Base-by-base conservation (phyloP, 2,888 invertebrate genomes). In the Lobophora halterata region DNA sequence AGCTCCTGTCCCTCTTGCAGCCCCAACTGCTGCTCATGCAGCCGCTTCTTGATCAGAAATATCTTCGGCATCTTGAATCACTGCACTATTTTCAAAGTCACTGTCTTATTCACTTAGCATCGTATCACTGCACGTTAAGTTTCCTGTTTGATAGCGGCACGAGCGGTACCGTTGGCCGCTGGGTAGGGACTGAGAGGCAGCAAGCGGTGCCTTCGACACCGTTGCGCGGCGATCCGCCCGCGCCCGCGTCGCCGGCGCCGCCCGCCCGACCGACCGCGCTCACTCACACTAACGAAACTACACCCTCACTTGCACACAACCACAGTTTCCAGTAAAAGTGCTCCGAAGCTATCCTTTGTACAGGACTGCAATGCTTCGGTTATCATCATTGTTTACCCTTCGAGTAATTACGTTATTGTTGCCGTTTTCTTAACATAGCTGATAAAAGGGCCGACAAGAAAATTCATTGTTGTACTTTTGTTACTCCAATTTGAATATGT, bases 1-100 rank as follows among this genome's bases (percentile, higher is more conserved):
- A 93, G 89, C 81, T 95, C 95, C 82, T 95, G 95, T 52, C 93
- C 91, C 79, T 95, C 95, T 80, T 93, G 88, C 74, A 96, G 86
- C 65, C 93, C 90, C 70, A 94, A 90, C 86, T 96, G 96, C 90
- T 96, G 96, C 92, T 95, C 95, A 65, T 95, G 95, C 89, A 96
- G 90, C 76, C 96, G 92, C 81, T 96, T 94, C 88, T 96, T 96
- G 68, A 96, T 95, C 65, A 95, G 87, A 88, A 96, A 96, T 85
- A 96, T 96, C 90, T 96, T 96, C 90, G 96, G 96, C 96, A 96
- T 96, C 70, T 87, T 87, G 61, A 64, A 66, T 43, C 86, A 87
- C 85, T 80, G 67, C 86, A 87, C 86, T 79, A 59, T 69, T 79
- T 81, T 73, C 57, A 75, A 43, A 43, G 58, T 76, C 79, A 82